Percentiles rank a stretch among this genome's conserved stretches.
Evolutionary conservation across 2,888 invertebrate genomes (phyloP).

Genomic region (Watsonalla cultraria): DNA sequence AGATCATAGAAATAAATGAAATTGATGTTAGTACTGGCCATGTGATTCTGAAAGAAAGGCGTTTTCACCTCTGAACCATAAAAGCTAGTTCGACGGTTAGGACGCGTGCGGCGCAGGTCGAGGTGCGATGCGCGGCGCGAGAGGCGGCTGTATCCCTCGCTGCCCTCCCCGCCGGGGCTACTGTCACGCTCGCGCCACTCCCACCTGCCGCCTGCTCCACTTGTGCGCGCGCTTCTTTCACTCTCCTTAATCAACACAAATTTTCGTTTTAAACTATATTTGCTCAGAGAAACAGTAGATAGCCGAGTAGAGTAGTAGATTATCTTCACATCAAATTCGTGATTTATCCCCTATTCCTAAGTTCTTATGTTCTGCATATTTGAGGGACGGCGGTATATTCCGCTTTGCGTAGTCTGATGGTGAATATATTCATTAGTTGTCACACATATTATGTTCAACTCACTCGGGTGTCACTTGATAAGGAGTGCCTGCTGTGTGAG

Average conservation of each 20-base stretch:
- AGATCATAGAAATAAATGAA: no score
- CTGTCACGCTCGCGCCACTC: slow-evolving; percentile 66
- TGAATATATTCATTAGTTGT: no score
- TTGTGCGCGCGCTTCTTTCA: slow-evolving; percentile 58
- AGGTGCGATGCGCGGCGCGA: slow-evolving; percentile 66
- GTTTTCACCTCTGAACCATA: slow-evolving; percentile 59
- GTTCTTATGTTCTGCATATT: no score
- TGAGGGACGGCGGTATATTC: no score
- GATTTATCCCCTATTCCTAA: no score
- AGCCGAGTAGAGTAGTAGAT: no score
- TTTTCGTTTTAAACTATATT: background rate
- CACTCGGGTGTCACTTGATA: slow-evolving; percentile 83
- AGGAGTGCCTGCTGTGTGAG: slow-evolving; percentile 82
- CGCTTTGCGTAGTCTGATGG: no score
- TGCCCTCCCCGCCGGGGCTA: slow-evolving; percentile 58
- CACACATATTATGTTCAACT: slow-evolving; percentile 14
- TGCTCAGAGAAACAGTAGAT: background rate
- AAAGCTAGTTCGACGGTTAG: slow-evolving; percentile 45
- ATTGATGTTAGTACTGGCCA: no score
- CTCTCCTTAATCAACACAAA: slow-evolving; percentile 46
- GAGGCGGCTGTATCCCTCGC: slow-evolving; percentile 42
- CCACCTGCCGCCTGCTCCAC: slow-evolving; percentile 47
- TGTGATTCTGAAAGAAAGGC: no score
- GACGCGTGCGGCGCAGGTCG: slow-evolving; percentile 51
- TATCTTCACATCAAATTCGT: no score